Base-by-base conservation (phyloP, 2,888 invertebrate species). In the Nysson spinosus region DNA sequence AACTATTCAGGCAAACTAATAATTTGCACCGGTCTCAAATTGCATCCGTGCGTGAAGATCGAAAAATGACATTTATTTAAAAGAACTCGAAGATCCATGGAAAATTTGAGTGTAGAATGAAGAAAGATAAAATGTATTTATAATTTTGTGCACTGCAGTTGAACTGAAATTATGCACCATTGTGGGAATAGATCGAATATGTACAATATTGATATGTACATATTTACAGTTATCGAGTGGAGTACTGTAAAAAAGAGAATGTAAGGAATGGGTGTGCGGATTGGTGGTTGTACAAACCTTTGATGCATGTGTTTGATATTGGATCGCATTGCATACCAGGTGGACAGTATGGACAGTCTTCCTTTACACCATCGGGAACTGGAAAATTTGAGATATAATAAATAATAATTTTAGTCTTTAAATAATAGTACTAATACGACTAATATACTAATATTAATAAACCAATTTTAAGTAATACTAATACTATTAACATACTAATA, bases 281-380 rank as follows among this genome's bases (percentile, higher is more conserved):
- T 16, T 49, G 44, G 32, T 4, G 20, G 1, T 14, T n/a, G 44
- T 61, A 85, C 85, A 67, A 91, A 95, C 95, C 95, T 91, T 93
- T 93, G 84, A 94, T 92, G 87, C 95, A 96, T 70, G 93, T 94
- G 19, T 95, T 94, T 3, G 94, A 94, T 52, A 92, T 90, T 16
- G 93, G 93, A 86, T 95, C 93, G 81, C 95, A 96, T 24, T 91
- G 90, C 42, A 92, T 91, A 67, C 95, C 95, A 26, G 93, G 92
- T 54, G 94, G 93, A 83, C 95, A 95, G 78, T 95, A 94, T 0
- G 84, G 82, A 54, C 87, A 87, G 26, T 75, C 80, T 22, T 75
- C 39, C 1, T 69, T 35, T 9, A 51, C 44, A 3, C 61, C 61
- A 7, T 47, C 80, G 80, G 30, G 3, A 58, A 57, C n/a, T n/a